Base-by-base conservation (phyloP, 1,140 invertebrate species). In the Aphelinus certus region DNA sequence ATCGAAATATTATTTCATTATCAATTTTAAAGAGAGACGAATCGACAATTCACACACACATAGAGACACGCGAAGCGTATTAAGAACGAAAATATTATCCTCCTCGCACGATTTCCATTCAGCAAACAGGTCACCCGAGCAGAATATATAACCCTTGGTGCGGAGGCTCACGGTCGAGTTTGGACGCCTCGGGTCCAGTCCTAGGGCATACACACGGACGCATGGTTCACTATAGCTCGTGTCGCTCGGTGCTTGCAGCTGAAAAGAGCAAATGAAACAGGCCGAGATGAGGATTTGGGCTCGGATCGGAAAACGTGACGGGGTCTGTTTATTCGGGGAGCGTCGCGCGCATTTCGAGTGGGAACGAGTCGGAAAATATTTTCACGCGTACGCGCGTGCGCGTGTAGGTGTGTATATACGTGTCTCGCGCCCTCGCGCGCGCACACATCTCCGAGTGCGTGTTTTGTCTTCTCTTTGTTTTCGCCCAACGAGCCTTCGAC, bases 231-330 rank as follows among this genome's bases (percentile, higher is more conserved):
- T 26, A 26, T 53, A 9, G 51, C 4, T 53, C 9, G 4, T 53
- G 9, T 53, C 51, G 51, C 4, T 4, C 51, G 51, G 9, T 9
- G 51, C 51, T 6, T 9, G 51, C 51, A 53, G n/a, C 57, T 3
- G 3, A 53, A 66, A 66, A 73, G 56, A 66, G 56, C 53, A 67
- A 67, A 73, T 1, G 26, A 66, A 63, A 66, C 63, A 53, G 26
- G 26, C 26, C 26, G 26, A 26, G 26, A 26, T 26, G 26, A 26
- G 26, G 26, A 26, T 26, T 26, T 26, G 26, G 26, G 26, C 26
- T 26, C 26, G 26, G 62, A 68, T 68, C 57, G 51, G 72, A 68
- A 74, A 56, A 74, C 72, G 72, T 74, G 65, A 68, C 45, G 47
- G 72, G 58, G 3, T 68, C 49, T 74, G 65, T 74, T 74, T 74